phyloP scores from a whole-genome alignment of 2,888 invertebrate genomes.

The Heliothis peltigera region DNA sequence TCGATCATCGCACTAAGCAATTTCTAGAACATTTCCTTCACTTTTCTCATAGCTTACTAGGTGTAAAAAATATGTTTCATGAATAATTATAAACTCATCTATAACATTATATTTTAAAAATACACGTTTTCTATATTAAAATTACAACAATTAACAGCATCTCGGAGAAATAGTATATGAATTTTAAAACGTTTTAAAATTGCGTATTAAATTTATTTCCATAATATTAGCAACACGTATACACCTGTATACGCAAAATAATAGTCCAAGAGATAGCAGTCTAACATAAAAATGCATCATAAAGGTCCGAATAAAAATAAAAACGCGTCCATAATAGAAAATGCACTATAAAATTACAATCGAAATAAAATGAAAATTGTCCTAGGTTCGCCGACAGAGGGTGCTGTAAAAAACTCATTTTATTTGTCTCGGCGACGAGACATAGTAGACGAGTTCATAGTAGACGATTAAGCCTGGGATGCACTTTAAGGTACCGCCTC shows the following conservation, averaged over 20 bases:
- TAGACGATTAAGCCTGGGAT: slow-evolving; percentile 70
- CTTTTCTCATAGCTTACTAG: too few relatives aligned
- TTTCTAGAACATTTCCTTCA: too few relatives aligned
- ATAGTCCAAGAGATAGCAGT: slow-evolving; percentile 28
- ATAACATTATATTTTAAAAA: too few relatives aligned
- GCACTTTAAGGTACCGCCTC: slow-evolving; percentile 67
- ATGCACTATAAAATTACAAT: slow-evolving; percentile 72
- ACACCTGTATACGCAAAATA: neutral
- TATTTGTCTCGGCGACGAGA: slow-evolving; percentile 76
- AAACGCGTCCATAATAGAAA: slow-evolving; percentile 56
- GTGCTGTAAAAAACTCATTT: slow-evolving; percentile 79
- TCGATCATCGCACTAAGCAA: too few relatives aligned
- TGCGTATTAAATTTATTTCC: neutral
- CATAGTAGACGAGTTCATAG: slow-evolving; percentile 74
- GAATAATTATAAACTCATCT: too few relatives aligned
- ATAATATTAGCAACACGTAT: slow-evolving; percentile 11
- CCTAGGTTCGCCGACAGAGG: slow-evolving; percentile 70
- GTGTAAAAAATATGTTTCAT: too few relatives aligned
- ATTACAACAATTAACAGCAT: neutral
- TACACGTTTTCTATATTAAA: too few relatives aligned
- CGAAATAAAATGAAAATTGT: slow-evolving; percentile 73
- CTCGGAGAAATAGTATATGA: too few relatives aligned
- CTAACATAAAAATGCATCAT: slow-evolving; percentile 42
- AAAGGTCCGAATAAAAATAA: slow-evolving; percentile 57
- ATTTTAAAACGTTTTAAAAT: neutral